These are phyloP conservation scores for Sebastes alutus DNA, from an alignment of 2,797 vertebrate genomes.

Conservation along the genomic window DNA sequence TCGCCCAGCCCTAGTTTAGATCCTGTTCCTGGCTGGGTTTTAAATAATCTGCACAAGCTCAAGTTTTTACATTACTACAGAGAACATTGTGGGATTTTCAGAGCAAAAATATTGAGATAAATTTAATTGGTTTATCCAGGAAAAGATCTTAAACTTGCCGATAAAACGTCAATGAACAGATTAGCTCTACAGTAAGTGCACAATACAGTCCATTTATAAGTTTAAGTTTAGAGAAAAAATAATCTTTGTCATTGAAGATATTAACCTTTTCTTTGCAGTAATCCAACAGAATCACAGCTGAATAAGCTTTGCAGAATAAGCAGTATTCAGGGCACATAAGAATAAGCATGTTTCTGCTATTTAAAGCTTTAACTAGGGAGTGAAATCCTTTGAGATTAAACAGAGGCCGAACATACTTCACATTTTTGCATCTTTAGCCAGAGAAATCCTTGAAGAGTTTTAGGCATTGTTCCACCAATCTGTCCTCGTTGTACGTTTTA, in stretches of 20 bases:
- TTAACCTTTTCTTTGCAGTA: constrained; percentile 6
- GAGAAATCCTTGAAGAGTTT: constrained; percentile 47
- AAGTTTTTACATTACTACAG: not conserved
- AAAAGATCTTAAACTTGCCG: constrained; percentile 15
- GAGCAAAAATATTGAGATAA: not conserved
- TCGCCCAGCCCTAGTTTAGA: not conserved
- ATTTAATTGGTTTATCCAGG: not conserved
- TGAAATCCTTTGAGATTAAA: constrained; percentile 51
- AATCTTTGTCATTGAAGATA: not conserved
- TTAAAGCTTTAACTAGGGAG: constrained; percentile 9
- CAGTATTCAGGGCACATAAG: not conserved
- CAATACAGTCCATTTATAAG: not conserved
- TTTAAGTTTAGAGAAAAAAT: not conserved
- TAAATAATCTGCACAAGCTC: not conserved
- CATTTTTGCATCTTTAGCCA: constrained; percentile 40
- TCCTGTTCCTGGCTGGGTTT: not conserved
- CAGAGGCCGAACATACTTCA: constrained; percentile 38
- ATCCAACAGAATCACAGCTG: constrained; percentile 11
- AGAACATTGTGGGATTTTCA: not conserved
- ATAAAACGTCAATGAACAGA: constrained; percentile 20
- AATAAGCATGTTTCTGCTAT: not conserved
- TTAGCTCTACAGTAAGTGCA: not conserved
- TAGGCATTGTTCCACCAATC: constrained; percentile 12
- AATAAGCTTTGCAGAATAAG: constrained; percentile 7
- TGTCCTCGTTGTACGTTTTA: not conserved